These are phyloP conservation scores for Ageneiosus marmoratus DNA, from an alignment of 2,113 vertebrate species.

Conservation along the genomic window DNA sequence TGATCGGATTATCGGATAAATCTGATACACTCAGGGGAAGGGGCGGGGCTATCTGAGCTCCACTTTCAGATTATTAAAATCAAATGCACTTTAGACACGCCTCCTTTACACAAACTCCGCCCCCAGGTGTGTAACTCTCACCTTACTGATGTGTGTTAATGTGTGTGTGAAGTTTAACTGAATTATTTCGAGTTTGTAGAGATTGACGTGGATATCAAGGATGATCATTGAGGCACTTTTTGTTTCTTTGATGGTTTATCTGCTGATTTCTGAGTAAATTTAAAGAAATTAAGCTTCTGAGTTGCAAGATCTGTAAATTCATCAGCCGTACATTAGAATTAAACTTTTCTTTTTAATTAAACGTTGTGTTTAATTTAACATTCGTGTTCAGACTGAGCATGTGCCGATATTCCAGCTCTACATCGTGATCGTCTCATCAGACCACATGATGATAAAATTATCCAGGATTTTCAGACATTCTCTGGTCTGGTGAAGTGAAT, in stretches of 20 bases:
- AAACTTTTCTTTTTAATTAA: conserved; percentile 8
- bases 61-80: background rate
- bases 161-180: background rate
- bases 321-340: background rate
- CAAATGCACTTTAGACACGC: background rate
- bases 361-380: conserved; percentile 65
- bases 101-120: background rate
- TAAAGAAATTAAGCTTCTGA: conserved; percentile 52
- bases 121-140: background rate
- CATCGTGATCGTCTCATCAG: background rate
- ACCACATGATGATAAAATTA: background rate
- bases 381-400: conserved; percentile 57
- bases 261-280: background rate
- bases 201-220: background rate
- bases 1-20: background rate
- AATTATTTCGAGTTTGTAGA: background rate
- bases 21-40: background rate
- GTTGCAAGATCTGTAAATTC: conserved; percentile 50
- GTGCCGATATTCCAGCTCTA: background rate
- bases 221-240: conserved; percentile 28
- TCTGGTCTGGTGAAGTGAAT: conserved; percentile 6
- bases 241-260: background rate
- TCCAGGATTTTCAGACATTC: background rate
- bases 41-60: background rate
- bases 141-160: too few relatives aligned